phyloP scores from a whole-genome alignment of 2,113 vertebrate genomes.

The Cheilinus undulatus region DNA sequence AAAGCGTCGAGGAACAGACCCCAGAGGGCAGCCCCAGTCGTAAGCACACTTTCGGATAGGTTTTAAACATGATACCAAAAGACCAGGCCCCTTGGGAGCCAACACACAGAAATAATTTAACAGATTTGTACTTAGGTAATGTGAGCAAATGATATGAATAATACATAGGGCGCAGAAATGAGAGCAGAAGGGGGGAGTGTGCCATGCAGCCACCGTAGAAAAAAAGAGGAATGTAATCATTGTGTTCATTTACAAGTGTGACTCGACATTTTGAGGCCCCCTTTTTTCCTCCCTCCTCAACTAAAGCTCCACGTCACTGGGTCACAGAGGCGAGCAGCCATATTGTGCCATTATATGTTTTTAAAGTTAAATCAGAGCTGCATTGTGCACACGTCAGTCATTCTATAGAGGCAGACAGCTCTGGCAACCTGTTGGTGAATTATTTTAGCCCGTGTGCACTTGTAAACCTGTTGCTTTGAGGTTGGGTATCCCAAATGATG shows the following conservation, averaged over 20 bases:
- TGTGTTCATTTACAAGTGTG: constrained; percentile 69
- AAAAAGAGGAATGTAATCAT: constrained; percentile 45
- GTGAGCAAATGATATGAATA: constrained; percentile 83
- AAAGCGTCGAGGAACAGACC: constrained; percentile 87
- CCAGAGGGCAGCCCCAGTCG: constrained; percentile 85
- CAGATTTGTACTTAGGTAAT: constrained; percentile 83
- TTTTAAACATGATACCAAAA: constrained; percentile 82
- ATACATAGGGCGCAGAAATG: constrained; percentile 70
- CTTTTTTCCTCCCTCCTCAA: constrained; percentile 20
- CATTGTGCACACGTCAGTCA: constrained; percentile 28
- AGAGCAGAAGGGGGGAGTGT: constrained; percentile 51
- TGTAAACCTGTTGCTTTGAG: constrained; percentile 73
- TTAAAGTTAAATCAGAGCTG: constrained; percentile 32
- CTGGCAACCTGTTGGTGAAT: constrained; percentile 55
- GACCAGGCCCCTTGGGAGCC: constrained; percentile 78
- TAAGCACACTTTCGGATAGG: constrained; percentile 83
- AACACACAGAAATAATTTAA: constrained; percentile 82
- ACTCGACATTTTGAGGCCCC: constrained; percentile 72
- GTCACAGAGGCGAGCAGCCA: constrained; percentile 61
- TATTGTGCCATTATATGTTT: constrained; percentile 42
- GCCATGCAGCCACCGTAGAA: constrained; percentile 37
- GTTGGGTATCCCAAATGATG: background rate
- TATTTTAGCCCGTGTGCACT: constrained; percentile 28
- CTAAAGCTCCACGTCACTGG: constrained; percentile 44
- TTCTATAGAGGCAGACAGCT: constrained; percentile 6